A percentile compares a stretch with the other conserved stretches of the same genome.
Evolutionary conservation across 2,888 invertebrate genomes (phyloP).

Genomic region (Drosophila nr. perissopoda): DNA sequence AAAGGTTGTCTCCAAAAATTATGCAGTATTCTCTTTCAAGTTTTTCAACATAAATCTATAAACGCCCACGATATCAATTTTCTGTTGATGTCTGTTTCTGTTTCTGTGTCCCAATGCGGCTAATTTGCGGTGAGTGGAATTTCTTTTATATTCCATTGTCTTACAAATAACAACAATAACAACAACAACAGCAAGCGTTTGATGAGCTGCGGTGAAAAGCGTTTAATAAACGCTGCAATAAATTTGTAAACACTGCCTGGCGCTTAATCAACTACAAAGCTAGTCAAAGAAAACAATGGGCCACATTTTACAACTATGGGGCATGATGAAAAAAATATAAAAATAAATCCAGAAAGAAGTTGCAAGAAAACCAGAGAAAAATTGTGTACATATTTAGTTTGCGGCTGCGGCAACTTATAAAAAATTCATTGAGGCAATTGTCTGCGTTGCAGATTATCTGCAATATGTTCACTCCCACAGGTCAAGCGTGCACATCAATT

Average conservation of each 20-base stretch:
- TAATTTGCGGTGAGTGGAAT: slow-evolving; percentile 61
- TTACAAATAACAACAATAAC: slow-evolving; percentile 12
- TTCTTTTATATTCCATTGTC: slow-evolving; percentile 54
- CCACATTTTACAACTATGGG: slow-evolving; percentile 70
- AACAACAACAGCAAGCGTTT: slow-evolving; percentile 34
- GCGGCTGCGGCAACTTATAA: slow-evolving; percentile 72
- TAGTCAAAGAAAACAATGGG: slow-evolving; percentile 64
- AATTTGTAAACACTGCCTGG: slow-evolving; percentile 63
- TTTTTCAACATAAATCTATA: slow-evolving; percentile 57
- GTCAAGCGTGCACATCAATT: slow-evolving; percentile 84
- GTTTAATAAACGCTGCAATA: slow-evolving; percentile 71
- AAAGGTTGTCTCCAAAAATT: slow-evolving; percentile 8
- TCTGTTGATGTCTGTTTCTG: slow-evolving; percentile 15
- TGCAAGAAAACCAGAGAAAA: slow-evolving; percentile 7
- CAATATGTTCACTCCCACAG: slow-evolving; percentile 84
- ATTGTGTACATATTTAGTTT: slow-evolving; percentile 53
- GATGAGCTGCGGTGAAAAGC: slow-evolving; percentile 67
- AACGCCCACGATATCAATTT: slow-evolving; percentile 57
- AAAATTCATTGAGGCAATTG: slow-evolving; percentile 81
- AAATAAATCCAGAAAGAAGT: slow-evolving; percentile 5
- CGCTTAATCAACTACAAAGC: slow-evolving; percentile 68
- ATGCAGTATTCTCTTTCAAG: slow-evolving; percentile 38
- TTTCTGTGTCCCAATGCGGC: slow-evolving; percentile 19
- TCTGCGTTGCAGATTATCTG: slow-evolving; percentile 83
- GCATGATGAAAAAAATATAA: slow-evolving; percentile 47